A percentile compares a stretch with the other conserved stretches of the same genome.
Conservation (phyloP, 2,113 vertebrate species). For the Indicator maculatus region DNA sequence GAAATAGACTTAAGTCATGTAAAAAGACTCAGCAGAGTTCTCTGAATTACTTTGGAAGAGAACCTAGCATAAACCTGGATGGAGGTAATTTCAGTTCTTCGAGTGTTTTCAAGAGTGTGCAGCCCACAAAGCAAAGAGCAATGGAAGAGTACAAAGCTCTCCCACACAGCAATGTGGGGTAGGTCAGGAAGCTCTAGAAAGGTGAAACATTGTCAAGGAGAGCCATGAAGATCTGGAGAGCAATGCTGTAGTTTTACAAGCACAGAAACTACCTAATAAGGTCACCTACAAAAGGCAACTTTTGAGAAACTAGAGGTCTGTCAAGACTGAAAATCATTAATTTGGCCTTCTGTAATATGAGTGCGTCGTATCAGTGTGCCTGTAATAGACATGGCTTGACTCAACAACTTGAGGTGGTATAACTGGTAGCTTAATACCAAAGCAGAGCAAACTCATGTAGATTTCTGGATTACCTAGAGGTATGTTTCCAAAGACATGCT, state of each 20-base stretch:
- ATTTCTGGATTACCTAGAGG: neutral
- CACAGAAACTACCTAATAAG: neutral
- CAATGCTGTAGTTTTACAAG: neutral
- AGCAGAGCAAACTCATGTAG: neutral
- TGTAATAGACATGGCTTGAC: neutral
- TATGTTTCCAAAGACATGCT: neutral
- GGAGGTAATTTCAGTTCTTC: neutral
- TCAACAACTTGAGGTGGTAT: neutral
- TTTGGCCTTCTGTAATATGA: neutral
- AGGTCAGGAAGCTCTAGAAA: neutral
- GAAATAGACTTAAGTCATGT: neutral
- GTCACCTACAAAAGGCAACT: neutral
- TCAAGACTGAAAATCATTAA: neutral
- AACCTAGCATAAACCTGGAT: neutral
- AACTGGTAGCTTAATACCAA: neutral
- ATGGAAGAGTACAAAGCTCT: rapidly evolving
- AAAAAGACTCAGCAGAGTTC: slow-evolving; percentile 5
- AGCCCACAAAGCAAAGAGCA: neutral
- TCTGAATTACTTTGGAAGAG: neutral
- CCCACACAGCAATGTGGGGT: rapidly evolving
- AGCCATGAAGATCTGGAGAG: neutral
- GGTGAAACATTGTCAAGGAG: rapidly evolving
- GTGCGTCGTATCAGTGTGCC: rapidly evolving
- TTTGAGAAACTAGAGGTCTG: neutral
- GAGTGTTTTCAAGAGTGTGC: neutral